phyloP scores from a whole-genome alignment of 2,888 invertebrate species.

The Cephus nigrinus region DNA sequence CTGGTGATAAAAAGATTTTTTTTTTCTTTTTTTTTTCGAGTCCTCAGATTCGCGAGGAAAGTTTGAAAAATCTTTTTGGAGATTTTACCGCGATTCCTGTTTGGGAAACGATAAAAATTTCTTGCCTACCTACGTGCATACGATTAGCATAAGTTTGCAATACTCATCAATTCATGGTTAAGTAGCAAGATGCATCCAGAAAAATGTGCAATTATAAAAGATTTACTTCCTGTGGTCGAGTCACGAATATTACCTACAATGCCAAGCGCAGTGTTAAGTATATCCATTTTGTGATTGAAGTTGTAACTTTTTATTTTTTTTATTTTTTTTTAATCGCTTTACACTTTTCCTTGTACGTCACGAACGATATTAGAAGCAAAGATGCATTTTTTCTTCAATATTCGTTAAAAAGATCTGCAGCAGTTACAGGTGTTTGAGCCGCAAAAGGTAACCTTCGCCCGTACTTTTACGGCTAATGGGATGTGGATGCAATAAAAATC shows the following conservation, averaged over 20 bases:
- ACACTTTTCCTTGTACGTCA: not conserved
- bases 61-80: not conserved
- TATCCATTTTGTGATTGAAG: not conserved
- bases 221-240: not conserved
- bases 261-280: not conserved
- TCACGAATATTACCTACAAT: not conserved
- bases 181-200: not conserved
- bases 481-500: slow-evolving; percentile 14
- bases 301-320: slow-evolving; percentile 10
- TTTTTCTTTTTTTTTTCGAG: not conserved
- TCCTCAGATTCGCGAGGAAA: not conserved
- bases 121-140: not conserved
- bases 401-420: slow-evolving; percentile 18
- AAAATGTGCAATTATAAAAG: not conserved
- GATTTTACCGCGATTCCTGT: not conserved
- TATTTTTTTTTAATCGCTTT: not conserved
- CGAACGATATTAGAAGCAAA: not conserved
- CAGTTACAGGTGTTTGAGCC: slow-evolving; percentile 17
- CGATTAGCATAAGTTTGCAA: not conserved
- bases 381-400: not conserved
- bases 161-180: not conserved
- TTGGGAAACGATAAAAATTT: not conserved
- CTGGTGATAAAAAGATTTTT: not conserved
- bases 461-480: slow-evolving; percentile 15
- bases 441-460: slow-evolving; percentile 26